Evolutionary conservation across 2,113 vertebrate genomes (phyloP).

Genomic region (Abramis brama): DNA sequence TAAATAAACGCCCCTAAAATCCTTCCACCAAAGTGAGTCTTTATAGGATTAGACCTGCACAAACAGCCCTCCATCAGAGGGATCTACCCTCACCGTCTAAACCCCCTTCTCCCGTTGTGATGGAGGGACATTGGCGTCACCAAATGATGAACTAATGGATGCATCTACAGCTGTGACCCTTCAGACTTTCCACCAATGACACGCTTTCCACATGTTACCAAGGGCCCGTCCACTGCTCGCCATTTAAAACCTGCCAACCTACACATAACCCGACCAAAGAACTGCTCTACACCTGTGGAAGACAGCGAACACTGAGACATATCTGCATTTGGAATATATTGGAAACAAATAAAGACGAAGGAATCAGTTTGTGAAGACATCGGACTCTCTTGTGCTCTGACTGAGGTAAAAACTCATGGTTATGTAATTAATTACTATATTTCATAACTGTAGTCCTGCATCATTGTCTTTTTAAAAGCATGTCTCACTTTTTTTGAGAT

Average conservation of each 20-base stretch:
- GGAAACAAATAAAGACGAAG: neutral
- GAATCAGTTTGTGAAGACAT: neutral
- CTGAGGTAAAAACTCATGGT: conserved; percentile 29
- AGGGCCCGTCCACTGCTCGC: conserved; percentile 45
- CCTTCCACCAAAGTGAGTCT: conserved; percentile 67
- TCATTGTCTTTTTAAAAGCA: neutral
- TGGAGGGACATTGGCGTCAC: conserved; percentile 51
- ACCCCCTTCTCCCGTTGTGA: conserved; percentile 31
- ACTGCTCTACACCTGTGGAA: neutral
- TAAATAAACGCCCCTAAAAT: conserved; percentile 73
- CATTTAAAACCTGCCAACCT: conserved; percentile 67
- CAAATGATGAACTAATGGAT: conserved; percentile 66
- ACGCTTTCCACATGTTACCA: conserved; percentile 68
- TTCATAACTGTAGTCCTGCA: neutral
- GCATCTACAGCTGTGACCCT: conserved; percentile 70
- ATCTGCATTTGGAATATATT: neutral
- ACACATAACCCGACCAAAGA: conserved; percentile 37
- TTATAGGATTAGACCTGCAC: conserved; percentile 78
- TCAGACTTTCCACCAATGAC: conserved; percentile 70
- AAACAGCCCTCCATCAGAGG: conserved; percentile 68
- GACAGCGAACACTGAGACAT: neutral
- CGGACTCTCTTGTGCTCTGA: neutral
- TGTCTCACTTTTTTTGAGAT: neutral
- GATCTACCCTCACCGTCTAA: neutral
- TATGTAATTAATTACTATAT: neutral